These are phyloP conservation scores for Xenentodon cancila DNA, from an alignment of 2,797 vertebrate genomes.

Conservation along the genomic window DNA sequence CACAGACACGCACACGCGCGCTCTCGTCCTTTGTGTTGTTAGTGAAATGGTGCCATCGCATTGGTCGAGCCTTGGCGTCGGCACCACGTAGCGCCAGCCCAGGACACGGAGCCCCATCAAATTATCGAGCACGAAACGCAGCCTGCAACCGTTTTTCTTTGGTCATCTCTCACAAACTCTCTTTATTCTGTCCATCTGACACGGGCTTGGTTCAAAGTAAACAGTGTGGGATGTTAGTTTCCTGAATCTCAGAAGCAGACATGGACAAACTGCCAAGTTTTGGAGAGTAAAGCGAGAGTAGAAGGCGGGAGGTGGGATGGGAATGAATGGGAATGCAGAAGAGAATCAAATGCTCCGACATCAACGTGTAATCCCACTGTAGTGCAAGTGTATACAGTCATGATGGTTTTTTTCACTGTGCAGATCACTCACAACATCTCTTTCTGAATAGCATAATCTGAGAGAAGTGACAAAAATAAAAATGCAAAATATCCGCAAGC, in stretches of 20 bases:
- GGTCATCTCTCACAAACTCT: constrained; percentile 5
- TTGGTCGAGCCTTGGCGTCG: constrained; percentile 30
- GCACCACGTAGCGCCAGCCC: constrained; percentile 18
- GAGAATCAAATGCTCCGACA: constrained; percentile 32
- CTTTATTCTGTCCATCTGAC: constrained; percentile 25
- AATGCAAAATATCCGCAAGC: neutral
- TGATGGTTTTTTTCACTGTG: neutral
- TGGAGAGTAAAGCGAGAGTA: constrained; percentile 14
- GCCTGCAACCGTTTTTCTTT: constrained; percentile 23
- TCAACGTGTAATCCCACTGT: constrained; percentile 36
- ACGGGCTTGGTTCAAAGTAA: constrained; percentile 37
- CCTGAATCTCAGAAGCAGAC: constrained; percentile 39
- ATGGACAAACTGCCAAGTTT: constrained; percentile 37
- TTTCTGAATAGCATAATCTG: neutral
- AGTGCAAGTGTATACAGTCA: neutral
- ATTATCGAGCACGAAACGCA: constrained; percentile 20
- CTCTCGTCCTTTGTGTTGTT: constrained; percentile 39
- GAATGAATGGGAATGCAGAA: constrained; percentile 36
- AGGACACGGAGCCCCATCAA: constrained; percentile 9
- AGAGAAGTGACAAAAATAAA: constrained; percentile 7
- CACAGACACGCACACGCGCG: constrained; percentile 33
- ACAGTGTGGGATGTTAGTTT: constrained; percentile 32
- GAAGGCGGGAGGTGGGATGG: constrained; percentile 23
- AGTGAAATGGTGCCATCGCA: constrained; percentile 46
- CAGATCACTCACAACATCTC: constrained; percentile 8